Evolutionary conservation across 2,888 invertebrate species (phyloP).

Genomic region (Cerastis rubricosa): DNA sequence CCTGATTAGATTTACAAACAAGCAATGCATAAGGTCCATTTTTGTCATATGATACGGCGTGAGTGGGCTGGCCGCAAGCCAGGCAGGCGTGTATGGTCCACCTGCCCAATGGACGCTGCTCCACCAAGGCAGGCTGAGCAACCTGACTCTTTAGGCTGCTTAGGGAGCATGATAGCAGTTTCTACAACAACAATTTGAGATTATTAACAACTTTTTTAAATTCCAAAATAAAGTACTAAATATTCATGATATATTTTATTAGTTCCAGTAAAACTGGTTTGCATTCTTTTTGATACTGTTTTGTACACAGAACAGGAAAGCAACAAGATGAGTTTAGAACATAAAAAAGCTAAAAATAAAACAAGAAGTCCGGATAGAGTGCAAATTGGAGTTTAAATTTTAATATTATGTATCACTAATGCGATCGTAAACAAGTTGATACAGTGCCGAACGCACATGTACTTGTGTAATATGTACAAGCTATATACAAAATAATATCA

Average conservation of each 20-base stretch:
- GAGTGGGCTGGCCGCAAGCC: slow-evolving; percentile 92
- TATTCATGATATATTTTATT: slow-evolving; percentile 42
- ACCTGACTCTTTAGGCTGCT: slow-evolving; percentile 88
- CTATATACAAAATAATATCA: slow-evolving; percentile 45
- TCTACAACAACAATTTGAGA: slow-evolving; percentile 78
- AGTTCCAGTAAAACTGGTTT: slow-evolving; percentile 50
- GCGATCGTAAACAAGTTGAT: slow-evolving; percentile 67
- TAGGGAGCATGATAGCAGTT: slow-evolving; percentile 88
- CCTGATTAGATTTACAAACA: slow-evolving; percentile 90
- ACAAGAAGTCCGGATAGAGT: background rate
- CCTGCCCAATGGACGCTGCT: slow-evolving; percentile 89
- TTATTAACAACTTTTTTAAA: slow-evolving; percentile 15
- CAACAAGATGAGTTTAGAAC: slow-evolving; percentile 24
- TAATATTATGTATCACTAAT: slow-evolving; percentile 33
- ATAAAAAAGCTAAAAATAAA: slow-evolving; percentile 32
- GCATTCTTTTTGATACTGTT: slow-evolving; percentile 43
- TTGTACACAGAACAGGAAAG: slow-evolving; percentile 45
- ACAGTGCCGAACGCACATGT: slow-evolving; percentile 69
- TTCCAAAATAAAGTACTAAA: slow-evolving; percentile 14
- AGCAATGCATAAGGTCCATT: slow-evolving; percentile 84
- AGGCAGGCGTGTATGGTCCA: slow-evolving; percentile 92
- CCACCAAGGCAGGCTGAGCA: slow-evolving; percentile 91
- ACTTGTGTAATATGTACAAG: slow-evolving; percentile 49
- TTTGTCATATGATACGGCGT: slow-evolving; percentile 91
- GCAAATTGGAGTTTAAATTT: background rate